Conservation (phyloP, 2,797 vertebrate genomes). For the Numenius phaeopus region DNA sequence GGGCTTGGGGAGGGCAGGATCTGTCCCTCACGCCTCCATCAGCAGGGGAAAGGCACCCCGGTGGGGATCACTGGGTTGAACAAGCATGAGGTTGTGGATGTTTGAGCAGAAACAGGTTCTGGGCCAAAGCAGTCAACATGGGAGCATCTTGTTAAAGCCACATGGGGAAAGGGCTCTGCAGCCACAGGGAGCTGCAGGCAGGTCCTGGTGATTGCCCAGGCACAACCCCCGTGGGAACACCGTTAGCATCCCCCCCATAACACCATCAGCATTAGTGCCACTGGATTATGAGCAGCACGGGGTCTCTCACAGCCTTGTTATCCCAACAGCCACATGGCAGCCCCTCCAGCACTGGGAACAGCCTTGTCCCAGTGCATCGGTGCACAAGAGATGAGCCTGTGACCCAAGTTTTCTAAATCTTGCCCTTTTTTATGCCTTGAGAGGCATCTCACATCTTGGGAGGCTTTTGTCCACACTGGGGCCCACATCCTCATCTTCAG, state of each 20-base stretch:
- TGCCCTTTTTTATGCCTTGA: not conserved
- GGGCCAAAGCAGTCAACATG: rapidly evolving
- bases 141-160: not conserved
- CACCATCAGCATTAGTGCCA: rapidly evolving
- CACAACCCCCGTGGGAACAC: rapidly evolving
- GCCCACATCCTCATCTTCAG: not conserved
- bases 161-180: not conserved
- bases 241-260: not conserved
- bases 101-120: not conserved
- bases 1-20: not conserved
- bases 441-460: not conserved
- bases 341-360: not conserved
- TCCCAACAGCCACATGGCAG: not conserved
- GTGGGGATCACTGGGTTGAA: not conserved
- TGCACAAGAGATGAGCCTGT: not conserved
- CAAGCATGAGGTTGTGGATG: not conserved
- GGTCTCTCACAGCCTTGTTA: not conserved
- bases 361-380: rapidly evolving
- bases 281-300: not conserved
- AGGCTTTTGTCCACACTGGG: not conserved
- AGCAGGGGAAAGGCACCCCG: rapidly evolving
- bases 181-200: not conserved
- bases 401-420: not conserved
- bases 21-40: rapidly evolving
- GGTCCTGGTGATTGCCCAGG: not conserved